Evolutionary conservation across 2,113 vertebrate species (phyloP), one percentile per base, ranked within the genome.

Genomic region (Oncorhynchus masou): DNA sequence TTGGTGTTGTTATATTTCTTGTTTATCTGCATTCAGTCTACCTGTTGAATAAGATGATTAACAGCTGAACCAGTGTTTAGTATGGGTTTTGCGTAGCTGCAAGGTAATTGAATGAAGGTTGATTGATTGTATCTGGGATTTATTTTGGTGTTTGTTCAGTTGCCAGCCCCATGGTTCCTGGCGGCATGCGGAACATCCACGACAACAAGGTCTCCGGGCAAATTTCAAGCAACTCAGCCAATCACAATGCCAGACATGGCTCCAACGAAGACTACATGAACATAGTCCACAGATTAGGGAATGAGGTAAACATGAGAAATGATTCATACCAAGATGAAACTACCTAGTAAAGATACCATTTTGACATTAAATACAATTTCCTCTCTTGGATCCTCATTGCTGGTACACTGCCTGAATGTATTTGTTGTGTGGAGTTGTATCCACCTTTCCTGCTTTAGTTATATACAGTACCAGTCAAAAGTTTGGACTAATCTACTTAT

Each of bases 141-240:
- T 45, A n/a, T 77, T 73, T 70, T 20, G 3, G 27, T 80, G 48
- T 85, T 7, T 78, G 48, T 54, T 54, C 93, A 19, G 96, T 97
- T 86, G 93, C 95, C 84, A 95, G 95, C 92, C 95, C 95, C 79
- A 94, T 96, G 88, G 94, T 96, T 85, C 93, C 95, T 79, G 90
- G 39, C 2, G 39, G 93, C 75, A 95, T 97, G 90, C 95, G 97
- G 87, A 98, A 94, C 88, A 94, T 96, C 80, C 96, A 96, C 84
- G 95, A 97, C 93, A 95, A 88, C 92, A 98, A 99, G 91, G 93
- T 96, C 87, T 93, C 96, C 78, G 95, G 94, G 85, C 96, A 96
- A 49, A 94, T 97, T 89, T 94, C 96, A 73, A 95, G 94, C 87
- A 97, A 90, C 90, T 94, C 96, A 87, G 94, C 96, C 84, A 97